Conservation (phyloP, 2,113 vertebrate species). For the Cariama cristata region DNA sequence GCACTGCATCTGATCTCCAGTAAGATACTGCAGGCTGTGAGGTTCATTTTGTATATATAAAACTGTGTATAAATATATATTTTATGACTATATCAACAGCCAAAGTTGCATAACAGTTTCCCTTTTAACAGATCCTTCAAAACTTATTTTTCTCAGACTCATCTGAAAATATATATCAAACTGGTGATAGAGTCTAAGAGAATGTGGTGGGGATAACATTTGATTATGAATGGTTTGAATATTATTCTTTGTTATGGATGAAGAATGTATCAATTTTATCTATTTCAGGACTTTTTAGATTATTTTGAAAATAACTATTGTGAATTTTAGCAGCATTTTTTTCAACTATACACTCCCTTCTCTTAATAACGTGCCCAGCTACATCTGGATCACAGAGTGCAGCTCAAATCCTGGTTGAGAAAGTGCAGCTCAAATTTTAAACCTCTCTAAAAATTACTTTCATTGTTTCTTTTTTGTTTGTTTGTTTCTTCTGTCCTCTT, state of each 20-base stretch:
- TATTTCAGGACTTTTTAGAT: background rate
- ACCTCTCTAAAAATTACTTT: background rate
- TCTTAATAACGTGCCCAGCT: background rate
- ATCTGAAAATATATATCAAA: background rate
- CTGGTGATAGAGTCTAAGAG: background rate
- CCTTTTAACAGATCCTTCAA: constrained; percentile 14
- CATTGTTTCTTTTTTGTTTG: background rate
- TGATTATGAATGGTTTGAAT: background rate
- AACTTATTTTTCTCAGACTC: background rate
- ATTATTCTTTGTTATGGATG: background rate
- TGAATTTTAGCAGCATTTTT: background rate
- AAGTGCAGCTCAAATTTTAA: background rate
- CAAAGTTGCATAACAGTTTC: background rate
- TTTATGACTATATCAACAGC: background rate
- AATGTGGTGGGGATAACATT: background rate
- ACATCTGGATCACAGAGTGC: background rate
- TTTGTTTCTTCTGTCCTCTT: background rate
- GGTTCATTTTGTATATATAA: constrained; percentile 23
- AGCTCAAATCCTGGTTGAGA: background rate
- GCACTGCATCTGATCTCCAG: background rate
- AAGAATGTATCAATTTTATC: background rate
- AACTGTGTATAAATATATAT: constrained; percentile 12
- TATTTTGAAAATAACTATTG: background rate
- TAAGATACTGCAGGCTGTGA: background rate
- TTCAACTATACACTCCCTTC: background rate